A percentile compares a stretch with the other conserved stretches of the same genome.
Conservation (phyloP, 2,797 vertebrate species). For the Cirrhinus mrigala region DNA sequence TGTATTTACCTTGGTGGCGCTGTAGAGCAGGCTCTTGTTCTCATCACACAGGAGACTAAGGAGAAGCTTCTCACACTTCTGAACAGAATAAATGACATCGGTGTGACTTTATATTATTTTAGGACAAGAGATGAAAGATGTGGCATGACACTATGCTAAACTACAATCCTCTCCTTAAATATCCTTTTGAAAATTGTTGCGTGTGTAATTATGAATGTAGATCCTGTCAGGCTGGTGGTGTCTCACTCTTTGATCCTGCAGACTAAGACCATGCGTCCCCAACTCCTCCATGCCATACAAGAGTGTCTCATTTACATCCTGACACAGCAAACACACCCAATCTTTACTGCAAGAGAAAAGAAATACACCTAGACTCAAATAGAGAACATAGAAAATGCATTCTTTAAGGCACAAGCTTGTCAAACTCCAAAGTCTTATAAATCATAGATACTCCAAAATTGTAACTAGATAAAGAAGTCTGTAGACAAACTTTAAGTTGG, state of each 20-base stretch:
- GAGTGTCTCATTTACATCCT: constrained; percentile 67
- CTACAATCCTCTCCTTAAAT: background rate
- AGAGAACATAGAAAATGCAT: background rate
- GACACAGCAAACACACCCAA: constrained; percentile 74
- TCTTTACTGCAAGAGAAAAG: constrained; percentile 57
- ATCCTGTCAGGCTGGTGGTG: background rate
- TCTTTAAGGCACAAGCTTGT: background rate
- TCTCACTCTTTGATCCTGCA: constrained; percentile 72
- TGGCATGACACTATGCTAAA: background rate
- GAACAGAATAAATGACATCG: constrained; percentile 22
- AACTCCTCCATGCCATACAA: constrained; percentile 61
- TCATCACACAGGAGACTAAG: constrained; percentile 70
- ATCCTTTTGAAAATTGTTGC: background rate
- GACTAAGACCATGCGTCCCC: constrained; percentile 55
- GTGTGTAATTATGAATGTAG: background rate
- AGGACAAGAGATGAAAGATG: background rate
- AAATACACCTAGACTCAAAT: background rate
- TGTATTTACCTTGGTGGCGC: constrained; percentile 61
- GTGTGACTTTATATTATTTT: constrained; percentile 1
- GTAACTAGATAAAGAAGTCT: too few relatives aligned
- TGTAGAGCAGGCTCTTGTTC: constrained; percentile 52
- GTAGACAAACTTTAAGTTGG: too few relatives aligned
- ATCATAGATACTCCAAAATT: too few relatives aligned
- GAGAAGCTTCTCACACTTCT: constrained; percentile 76
- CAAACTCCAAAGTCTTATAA: background rate